Evolutionary conservation across 2,797 vertebrate species (phyloP).

Genomic region (Phoebastria nigripes): DNA sequence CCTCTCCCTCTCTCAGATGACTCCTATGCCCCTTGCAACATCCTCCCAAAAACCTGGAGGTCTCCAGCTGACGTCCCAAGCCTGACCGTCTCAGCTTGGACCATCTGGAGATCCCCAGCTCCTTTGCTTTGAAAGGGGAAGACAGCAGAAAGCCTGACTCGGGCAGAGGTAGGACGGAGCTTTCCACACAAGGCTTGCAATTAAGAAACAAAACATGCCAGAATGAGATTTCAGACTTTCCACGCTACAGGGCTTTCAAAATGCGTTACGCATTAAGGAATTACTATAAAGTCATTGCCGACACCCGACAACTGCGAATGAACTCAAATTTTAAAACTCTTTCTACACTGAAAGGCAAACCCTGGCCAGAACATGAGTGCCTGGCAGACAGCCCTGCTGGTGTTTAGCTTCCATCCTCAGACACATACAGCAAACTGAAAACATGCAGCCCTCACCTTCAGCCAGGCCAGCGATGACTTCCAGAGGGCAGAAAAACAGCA

Average conservation of each 20-base stretch:
- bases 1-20: not conserved
- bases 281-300: slow-evolving; percentile 13
- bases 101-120: not conserved
- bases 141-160: not conserved
- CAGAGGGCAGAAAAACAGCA: not conserved
- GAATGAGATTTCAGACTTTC: slow-evolving; percentile 50
- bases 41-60: not conserved
- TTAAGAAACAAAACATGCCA: slow-evolving; percentile 37
- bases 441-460: slow-evolving; percentile 40
- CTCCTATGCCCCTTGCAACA: not conserved
- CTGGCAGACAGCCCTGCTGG: slow-evolving; percentile 27
- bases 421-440: not conserved
- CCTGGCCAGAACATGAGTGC: not conserved
- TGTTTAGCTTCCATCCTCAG: slow-evolving; percentile 14
- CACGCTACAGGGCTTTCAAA: slow-evolving; percentile 44
- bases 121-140: not conserved
- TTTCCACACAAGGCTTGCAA: slow-evolving; percentile 11
- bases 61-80: not conserved
- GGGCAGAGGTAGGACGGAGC: not conserved
- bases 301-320: not conserved
- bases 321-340: slow-evolving; percentile 14
- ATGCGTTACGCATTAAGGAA: not conserved
- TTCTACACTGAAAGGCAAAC: not conserved
- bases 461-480: slow-evolving; percentile 1
- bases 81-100: not conserved